Evolutionary conservation across 2,113 vertebrate species (phyloP).

Genomic region (Aramus guarauna): DNA sequence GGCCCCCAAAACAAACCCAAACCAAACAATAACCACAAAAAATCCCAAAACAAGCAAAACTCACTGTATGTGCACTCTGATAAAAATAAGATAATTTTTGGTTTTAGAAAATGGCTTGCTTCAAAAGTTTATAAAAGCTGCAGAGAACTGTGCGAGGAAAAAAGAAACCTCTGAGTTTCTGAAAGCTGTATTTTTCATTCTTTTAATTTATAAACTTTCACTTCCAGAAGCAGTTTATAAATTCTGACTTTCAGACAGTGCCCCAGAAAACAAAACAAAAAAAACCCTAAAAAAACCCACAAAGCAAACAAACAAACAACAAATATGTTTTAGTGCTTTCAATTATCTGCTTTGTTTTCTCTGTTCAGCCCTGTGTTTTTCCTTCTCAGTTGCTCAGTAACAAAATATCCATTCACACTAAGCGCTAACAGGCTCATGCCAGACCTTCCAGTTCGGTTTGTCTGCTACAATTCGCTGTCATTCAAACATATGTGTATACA

Average conservation of each 20-base stretch:
- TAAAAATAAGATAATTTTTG: neutral
- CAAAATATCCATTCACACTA: neutral
- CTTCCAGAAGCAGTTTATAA: neutral
- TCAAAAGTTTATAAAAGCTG: neutral
- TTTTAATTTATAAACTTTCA: neutral
- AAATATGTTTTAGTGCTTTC: neutral
- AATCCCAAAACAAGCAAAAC: too few relatives aligned
- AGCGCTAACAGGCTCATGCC: neutral
- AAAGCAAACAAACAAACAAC: neutral
- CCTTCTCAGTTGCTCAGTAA: neutral
- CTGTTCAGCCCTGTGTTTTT: neutral
- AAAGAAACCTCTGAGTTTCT: neutral
- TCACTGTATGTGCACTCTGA: neutral
- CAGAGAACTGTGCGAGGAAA: neutral
- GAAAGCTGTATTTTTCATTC: neutral
- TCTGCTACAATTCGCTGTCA: neutral
- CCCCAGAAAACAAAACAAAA: neutral
- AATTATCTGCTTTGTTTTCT: neutral
- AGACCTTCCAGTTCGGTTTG: neutral
- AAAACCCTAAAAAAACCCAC: too few relatives aligned
- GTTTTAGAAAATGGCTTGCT: neutral
- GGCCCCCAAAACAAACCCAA: too few relatives aligned
- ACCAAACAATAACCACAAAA: too few relatives aligned
- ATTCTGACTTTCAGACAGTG: neutral
- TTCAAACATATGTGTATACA: neutral